Percentiles rank a stretch among this genome's conserved stretches.
phyloP scores from a whole-genome alignment of 53 echinoderm and acorn worm genomes.

The Astropecten irregularis region DNA sequence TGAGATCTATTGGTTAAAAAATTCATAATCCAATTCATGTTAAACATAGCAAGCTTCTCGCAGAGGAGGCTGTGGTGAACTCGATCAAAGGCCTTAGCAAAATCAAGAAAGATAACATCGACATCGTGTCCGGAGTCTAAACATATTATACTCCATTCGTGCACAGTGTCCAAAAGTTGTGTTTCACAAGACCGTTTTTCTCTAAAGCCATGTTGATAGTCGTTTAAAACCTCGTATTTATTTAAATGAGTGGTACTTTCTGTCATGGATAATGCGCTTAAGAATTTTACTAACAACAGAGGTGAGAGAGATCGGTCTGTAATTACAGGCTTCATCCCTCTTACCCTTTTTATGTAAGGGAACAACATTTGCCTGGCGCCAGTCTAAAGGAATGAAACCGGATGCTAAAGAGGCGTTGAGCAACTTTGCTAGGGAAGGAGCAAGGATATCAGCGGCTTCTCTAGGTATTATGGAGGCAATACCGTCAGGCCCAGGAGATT shows the following conservation, averaged over 20 bases:
- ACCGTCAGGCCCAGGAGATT: too few relatives aligned
- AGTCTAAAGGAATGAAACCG: neutral
- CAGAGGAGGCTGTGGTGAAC: too few relatives aligned
- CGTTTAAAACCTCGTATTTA: neutral
- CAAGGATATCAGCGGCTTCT: neutral
- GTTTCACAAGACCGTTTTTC: neutral
- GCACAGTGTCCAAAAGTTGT: neutral
- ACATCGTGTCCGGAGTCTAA: neutral
- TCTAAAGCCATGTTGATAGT: conserved; percentile 51
- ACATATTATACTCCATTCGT: neutral
- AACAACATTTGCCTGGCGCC: conserved; percentile 7
- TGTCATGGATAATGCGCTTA: neutral
- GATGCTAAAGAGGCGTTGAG: too few relatives aligned
- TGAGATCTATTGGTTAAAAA: neutral
- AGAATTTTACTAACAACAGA: conserved; percentile 1
- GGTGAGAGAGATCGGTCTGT: conserved; percentile 41
- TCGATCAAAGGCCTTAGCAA: too few relatives aligned
- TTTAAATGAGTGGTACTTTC: conserved; percentile 32
- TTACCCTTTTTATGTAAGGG: too few relatives aligned
- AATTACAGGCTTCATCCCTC: too few relatives aligned
- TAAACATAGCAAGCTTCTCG: too few relatives aligned
- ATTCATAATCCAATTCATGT: neutral
- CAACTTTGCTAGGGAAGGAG: neutral
- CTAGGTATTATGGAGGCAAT: too few relatives aligned
- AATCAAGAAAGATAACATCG: neutral